Evolutionary conservation across 1,140 invertebrate genomes (phyloP), one percentile per base, ranked within the genome.

Genomic region (Mamestra configurata): DNA sequence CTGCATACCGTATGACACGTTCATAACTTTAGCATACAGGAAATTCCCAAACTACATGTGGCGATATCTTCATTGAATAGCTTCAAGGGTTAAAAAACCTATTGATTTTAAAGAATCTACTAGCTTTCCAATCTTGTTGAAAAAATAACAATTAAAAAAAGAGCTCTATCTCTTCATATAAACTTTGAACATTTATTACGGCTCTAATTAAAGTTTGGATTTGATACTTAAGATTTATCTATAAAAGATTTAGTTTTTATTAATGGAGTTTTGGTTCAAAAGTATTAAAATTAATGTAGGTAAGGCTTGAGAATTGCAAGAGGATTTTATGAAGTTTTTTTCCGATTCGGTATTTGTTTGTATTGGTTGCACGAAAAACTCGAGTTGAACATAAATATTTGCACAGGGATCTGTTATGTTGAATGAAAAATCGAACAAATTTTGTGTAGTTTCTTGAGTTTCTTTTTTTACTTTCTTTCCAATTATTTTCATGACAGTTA

Each of bases 231-330:
- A 70, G 40, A 70, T 70, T 70, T 70, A 70, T 70, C 66, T 70
- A 46, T 70, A 27, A 70, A 70, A 70, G 66, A 70, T 70, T 70
- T 70, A 70, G 66, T 70, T 70, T 70, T 70, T 70, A 66, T 20
- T 37, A 64, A 64, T 64, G 35, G 37, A 66, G 7, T 43, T 22
- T 22, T 24, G 8, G 61, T 66, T 37, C 59, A 49, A 49, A 24
- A 24, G 53, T 6, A 8, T 22, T 55, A 22, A 22, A 55, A 55
- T 55, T 10, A 55, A 55, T 55, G 1, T 31, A 31, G n/a, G 57
- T 15, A 61, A 37, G 18, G 15, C 31, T 20, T 64, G 59, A 8
- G 31, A 49, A n/a, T 49, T 49, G 43, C 43, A 49, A 49, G 15
- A 10, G 40, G 40, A 4, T 49, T n/a, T 49, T 49, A 4, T 13